Evolutionary conservation across 2,888 invertebrate species (phyloP).

Genomic region (Operophtera brumata): DNA sequence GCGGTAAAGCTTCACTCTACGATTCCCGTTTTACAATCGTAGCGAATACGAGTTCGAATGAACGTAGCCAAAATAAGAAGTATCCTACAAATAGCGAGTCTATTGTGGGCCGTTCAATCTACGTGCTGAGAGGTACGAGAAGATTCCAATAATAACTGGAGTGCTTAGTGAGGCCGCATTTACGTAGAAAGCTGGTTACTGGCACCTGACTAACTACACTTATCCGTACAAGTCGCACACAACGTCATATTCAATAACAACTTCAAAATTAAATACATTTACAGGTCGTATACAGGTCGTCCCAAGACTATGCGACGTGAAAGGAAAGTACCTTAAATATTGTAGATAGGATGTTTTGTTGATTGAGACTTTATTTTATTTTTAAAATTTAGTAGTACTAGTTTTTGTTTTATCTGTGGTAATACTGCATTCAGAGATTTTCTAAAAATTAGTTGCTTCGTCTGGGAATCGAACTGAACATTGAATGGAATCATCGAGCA

Average conservation of each 20-base stretch:
- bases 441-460: too few relatives aligned
- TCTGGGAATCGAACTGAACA: too few relatives aligned
- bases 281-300: too few relatives aligned
- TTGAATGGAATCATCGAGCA: too few relatives aligned
- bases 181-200: conserved; percentile 1
- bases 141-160: conserved; percentile 63
- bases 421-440: too few relatives aligned
- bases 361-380: too few relatives aligned
- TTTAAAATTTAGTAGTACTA: too few relatives aligned
- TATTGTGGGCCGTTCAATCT: conserved; percentile 49
- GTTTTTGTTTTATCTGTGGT: too few relatives aligned
- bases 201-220: neutral
- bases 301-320: too few relatives aligned
- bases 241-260: neutral
- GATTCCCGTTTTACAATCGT: neutral
- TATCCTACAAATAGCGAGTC: conserved; percentile 41
- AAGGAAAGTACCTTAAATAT: too few relatives aligned
- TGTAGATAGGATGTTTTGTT: too few relatives aligned
- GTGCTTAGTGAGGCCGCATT: conserved; percentile 37
- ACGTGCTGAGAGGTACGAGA: conserved; percentile 38
- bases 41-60: neutral
- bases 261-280: too few relatives aligned
- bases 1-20: neutral
- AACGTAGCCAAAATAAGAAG: conserved; percentile 26
- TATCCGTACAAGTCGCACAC: neutral